Percentiles rank a stretch among this genome's conserved stretches.
Conservation (phyloP, 2,888 invertebrate genomes). For the Baccha elongata region DNA sequence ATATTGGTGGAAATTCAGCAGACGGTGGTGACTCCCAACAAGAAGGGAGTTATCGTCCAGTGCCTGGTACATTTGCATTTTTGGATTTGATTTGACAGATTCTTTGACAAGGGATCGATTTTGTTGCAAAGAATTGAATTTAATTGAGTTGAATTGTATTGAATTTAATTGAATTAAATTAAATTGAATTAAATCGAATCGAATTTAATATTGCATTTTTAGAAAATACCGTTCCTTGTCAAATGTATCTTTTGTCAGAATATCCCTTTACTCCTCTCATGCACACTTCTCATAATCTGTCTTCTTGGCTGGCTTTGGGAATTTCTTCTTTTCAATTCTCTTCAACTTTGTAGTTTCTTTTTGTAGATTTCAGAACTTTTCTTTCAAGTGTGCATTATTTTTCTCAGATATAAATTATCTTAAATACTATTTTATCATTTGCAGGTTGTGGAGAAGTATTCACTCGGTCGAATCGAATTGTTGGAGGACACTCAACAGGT, state of each 20-base stretch:
- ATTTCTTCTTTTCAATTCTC: conserved; percentile 11
- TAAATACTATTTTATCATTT: conserved; percentile 76
- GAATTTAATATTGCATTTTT: not conserved
- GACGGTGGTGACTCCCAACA: conserved; percentile 77
- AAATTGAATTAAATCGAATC: not conserved
- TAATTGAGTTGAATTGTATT: not conserved
- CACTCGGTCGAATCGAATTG: conserved; percentile 93
- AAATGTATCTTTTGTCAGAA: not conserved
- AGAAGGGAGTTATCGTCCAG: conserved; percentile 80
- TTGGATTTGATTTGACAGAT: conserved; percentile 18
- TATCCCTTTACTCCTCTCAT: conserved; percentile 20
- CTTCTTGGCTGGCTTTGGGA: conserved; percentile 53
- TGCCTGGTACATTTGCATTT: conserved; percentile 79
- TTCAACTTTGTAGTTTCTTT: conserved; percentile 53
- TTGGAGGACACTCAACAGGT: conserved; percentile 94
- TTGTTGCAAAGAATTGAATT: not conserved
- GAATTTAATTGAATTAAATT: not conserved
- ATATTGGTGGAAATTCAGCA: conserved; percentile 78
- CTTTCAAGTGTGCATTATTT: conserved; percentile 2
- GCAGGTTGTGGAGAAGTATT: conserved; percentile 95
- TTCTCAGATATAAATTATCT: not conserved
- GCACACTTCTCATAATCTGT: conserved; percentile 30
- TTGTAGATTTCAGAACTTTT: conserved; percentile 22
- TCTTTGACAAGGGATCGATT: conserved; percentile 7
- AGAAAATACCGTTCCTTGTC: not conserved